A percentile compares a stretch with the other conserved stretches of the same genome.
Evolutionary conservation across 2,797 vertebrate species (phyloP).

Genomic region (Carduelis carduelis): DNA sequence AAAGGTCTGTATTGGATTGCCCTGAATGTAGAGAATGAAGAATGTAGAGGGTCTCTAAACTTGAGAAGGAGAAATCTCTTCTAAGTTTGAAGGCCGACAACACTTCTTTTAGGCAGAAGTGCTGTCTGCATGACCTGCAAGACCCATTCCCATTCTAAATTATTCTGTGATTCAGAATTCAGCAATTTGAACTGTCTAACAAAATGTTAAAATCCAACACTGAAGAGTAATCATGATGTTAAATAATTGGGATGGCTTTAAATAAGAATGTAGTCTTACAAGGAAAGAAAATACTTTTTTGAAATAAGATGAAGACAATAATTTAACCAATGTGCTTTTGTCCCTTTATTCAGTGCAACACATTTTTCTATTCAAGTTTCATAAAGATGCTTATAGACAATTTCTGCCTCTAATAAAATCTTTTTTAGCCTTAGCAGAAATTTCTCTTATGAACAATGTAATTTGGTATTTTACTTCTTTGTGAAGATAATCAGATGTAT

Average conservation of each 20-base stretch:
- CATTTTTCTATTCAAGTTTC: neutral
- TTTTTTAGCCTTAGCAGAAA: neutral
- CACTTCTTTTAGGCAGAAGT: neutral
- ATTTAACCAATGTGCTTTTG: neutral
- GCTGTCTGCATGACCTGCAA: neutral
- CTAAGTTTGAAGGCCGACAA: neutral
- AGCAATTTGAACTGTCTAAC: neutral
- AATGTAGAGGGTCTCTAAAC: neutral
- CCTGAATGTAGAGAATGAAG: neutral
- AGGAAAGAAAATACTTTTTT: neutral
- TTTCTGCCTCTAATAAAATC: neutral
- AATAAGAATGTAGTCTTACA: neutral
- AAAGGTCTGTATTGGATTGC: accelerated
- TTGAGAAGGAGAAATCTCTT: neutral
- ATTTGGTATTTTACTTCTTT: neutral
- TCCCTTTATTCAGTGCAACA: accelerated
- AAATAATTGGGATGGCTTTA: neutral
- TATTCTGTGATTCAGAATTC: neutral
- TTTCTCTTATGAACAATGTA: neutral
- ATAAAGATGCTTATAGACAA: neutral
- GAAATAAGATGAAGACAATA: neutral
- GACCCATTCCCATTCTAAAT: neutral
- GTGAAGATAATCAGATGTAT: neutral
- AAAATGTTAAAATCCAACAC: neutral
- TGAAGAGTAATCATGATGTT: neutral